phyloP scores from a whole-genome alignment of 2,113 vertebrate genomes.

The Brachirus orientalis region DNA sequence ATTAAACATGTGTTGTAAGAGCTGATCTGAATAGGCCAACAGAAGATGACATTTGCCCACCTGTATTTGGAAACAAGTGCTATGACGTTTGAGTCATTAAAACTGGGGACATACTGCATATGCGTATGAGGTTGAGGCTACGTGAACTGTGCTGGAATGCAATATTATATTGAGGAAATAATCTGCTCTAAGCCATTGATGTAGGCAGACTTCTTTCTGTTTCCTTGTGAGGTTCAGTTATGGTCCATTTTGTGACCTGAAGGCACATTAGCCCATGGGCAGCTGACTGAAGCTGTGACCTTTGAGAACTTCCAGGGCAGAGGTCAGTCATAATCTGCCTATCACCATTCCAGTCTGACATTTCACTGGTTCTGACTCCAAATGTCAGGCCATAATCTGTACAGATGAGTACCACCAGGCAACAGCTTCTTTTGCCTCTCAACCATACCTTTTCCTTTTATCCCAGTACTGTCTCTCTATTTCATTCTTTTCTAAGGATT shows the following conservation, averaged over 20 bases:
- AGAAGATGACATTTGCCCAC: too few relatives aligned
- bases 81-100: too few relatives aligned
- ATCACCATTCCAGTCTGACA: constrained; percentile 77
- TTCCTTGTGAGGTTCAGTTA: constrained; percentile 30
- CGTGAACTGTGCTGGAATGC: constrained; percentile 7
- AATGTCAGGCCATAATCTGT: constrained; percentile 75
- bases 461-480: constrained; percentile 14
- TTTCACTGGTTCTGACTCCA: constrained; percentile 67
- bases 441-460: constrained; percentile 28
- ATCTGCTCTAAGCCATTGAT: constrained; percentile 17
- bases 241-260: constrained; percentile 44
- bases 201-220: constrained; percentile 19
- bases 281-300: constrained; percentile 57
- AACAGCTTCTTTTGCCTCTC: constrained; percentile 15
- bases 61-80: too few relatives aligned
- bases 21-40: too few relatives aligned
- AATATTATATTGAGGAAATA: not conserved
- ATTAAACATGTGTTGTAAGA: too few relatives aligned
- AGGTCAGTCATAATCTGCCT: constrained; percentile 73
- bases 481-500: constrained; percentile 36
- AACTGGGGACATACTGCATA: too few relatives aligned
- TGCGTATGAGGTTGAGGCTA: too few relatives aligned
- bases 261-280: constrained; percentile 47
- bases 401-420: constrained; percentile 35
- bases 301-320: constrained; percentile 70